Base-by-base conservation (phyloP, 2,888 invertebrate species). In the Tetranychus truncatus region DNA sequence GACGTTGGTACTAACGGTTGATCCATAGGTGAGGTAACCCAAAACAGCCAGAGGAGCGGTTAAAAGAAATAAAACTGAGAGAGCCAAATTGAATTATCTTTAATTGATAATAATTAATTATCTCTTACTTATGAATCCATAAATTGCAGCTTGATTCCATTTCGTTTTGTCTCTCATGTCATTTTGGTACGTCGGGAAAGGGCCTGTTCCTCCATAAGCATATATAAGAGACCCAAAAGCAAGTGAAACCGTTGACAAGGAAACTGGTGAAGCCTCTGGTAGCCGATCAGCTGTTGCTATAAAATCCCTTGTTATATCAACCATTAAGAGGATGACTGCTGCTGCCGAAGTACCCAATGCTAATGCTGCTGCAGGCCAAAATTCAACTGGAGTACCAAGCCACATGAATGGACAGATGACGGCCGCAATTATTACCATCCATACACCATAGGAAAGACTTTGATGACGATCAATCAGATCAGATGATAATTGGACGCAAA, bases 311-410 rank as follows among this genome's bases (percentile, higher is more conserved):
- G 18, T 1, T 6, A 44, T n/a, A 8, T 72, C 72, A 15, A 72
- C 85, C 79, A 88, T 85, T 80, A 88, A 86, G 8, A 89, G 82
- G 45, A 88, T 79, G 80, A 88, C 87, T 0, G 89, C 88, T 7
- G 87, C 79, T 2, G 86, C 84, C 0, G 88, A 87, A 0, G 89
- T 86, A 15, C 86, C 81, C 76, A 88, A 85, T 0, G 89, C 89
- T 65, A 87, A 84, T 44, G 88, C 81, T 2, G 88, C 89, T n/a
- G 87, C 85, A 76, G 86, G 84, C 93, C 92, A 91, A 89, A 93
- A 91, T 81, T 94, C 91, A 82, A 91, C 91, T 0, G 93, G 93
- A 77, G 92, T 91, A 73, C 92, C 92, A 2, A 92, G 86, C 91
- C 91, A 92, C 86, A 91, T 88, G 74, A 92, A 82, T 0, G 93